phyloP scores from a whole-genome alignment of 2,888 invertebrate genomes.

The Axea sp. region DNA sequence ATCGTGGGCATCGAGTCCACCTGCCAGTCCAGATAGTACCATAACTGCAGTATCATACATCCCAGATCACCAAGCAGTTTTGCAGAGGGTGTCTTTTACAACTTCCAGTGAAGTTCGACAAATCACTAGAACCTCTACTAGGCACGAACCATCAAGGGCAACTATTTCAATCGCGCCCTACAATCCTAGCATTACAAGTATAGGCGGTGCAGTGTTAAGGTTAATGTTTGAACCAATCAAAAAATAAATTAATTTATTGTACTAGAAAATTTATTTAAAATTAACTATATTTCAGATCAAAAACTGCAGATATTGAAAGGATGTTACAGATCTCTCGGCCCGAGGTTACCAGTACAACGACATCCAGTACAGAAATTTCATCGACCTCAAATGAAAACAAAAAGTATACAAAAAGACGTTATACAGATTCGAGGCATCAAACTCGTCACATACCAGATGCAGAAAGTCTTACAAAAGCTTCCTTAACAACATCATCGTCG shows the following conservation, averaged over 20 bases:
- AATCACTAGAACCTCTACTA: conserved; percentile 72
- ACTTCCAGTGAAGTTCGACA: conserved; percentile 82
- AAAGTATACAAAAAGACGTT: conserved; percentile 83
- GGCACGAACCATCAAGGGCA: conserved; percentile 69
- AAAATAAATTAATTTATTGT: too few relatives aligned
- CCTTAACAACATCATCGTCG: conserved; percentile 65
- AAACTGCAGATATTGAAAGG: conserved; percentile 85
- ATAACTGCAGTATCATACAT: conserved; percentile 81
- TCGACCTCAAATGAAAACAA: conserved; percentile 80
- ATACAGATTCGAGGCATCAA: conserved; percentile 83
- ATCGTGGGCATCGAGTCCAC: conserved; percentile 82
- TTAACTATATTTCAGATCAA: conserved; percentile 79
- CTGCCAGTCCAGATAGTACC: conserved; percentile 82
- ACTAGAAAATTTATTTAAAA: too few relatives aligned
- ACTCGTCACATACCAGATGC: conserved; percentile 82
- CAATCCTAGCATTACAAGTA: conserved; percentile 83
- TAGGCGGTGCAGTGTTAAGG: conserved; percentile 84
- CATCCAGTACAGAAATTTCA: conserved; percentile 57
- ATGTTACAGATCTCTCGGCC: conserved; percentile 80
- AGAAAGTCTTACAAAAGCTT: conserved; percentile 77
- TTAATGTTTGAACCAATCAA: conserved; percentile 54
- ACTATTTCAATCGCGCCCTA: conserved; percentile 71
- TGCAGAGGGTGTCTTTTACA: conserved; percentile 84
- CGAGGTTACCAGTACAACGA: conserved; percentile 70
- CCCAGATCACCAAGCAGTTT: conserved; percentile 80